A percentile compares a stretch with the other conserved stretches of the same genome.
Evolutionary conservation across 2,888 invertebrate species (phyloP).

Genomic region (Sclerodermus sp.): DNA sequence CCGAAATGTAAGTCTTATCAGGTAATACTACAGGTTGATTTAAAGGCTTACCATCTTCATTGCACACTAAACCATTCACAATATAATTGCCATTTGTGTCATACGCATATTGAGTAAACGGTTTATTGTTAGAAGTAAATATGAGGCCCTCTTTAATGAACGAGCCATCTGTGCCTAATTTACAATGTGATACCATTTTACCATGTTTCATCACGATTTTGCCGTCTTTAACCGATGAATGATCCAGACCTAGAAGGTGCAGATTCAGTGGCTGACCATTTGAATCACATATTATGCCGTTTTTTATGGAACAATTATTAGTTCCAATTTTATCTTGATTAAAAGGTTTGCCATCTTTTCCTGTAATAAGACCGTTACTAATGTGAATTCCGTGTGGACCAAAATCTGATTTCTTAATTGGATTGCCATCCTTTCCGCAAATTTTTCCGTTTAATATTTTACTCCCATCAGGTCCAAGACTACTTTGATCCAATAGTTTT

Average conservation of each 20-base stretch:
- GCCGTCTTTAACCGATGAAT: conserved; percentile 46
- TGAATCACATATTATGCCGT: conserved; percentile 41
- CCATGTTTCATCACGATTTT: conserved; percentile 47
- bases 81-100: conserved; percentile 48
- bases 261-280: conserved; percentile 37
- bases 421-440: conserved; percentile 42
- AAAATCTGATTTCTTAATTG: conserved; percentile 47
- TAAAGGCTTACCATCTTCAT: conserved; percentile 45
- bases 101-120: conserved; percentile 47
- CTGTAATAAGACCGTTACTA: conserved; percentile 38
- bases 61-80: conserved; percentile 49
- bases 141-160: conserved; percentile 50
- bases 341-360: conserved; percentile 44
- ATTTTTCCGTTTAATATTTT: conserved; percentile 45
- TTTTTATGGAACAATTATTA: conserved; percentile 31
- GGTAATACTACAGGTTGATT: conserved; percentile 45
- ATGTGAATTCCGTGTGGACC: conserved; percentile 47
- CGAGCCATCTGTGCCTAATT: conserved; percentile 42
- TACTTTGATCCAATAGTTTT: conserved; percentile 45
- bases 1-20: conserved; percentile 44
- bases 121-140: conserved; percentile 42
- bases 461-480: conserved; percentile 42
- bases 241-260: conserved; percentile 40
- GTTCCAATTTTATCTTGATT: conserved; percentile 31
- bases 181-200: conserved; percentile 41